These are phyloP conservation scores for Percopsis transmontana DNA, from an alignment of 2,113 vertebrate species.

Conservation along the genomic window DNA sequence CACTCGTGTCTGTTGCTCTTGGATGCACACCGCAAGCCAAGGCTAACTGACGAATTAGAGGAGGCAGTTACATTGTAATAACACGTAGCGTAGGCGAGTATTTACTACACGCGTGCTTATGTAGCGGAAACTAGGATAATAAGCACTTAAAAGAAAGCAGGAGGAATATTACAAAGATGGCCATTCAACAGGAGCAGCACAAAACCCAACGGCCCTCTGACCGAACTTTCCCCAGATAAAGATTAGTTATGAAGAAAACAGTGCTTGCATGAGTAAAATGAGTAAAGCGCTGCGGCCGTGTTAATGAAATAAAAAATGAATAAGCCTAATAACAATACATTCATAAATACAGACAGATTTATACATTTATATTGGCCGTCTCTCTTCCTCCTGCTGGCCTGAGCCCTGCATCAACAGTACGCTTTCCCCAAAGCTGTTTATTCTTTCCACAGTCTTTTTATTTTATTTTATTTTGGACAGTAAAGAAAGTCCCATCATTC, in stretches of 20 bases:
- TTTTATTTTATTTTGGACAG: conserved; percentile 39
- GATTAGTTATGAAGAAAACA: conserved; percentile 52
- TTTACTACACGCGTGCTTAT: neutral
- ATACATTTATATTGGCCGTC: conserved; percentile 42
- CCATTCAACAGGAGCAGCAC: conserved; percentile 29
- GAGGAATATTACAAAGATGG: conserved; percentile 1
- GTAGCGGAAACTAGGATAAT: neutral
- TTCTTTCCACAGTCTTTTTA: conserved; percentile 32
- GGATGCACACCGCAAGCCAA: neutral
- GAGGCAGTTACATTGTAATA: neutral
- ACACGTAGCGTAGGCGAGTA: neutral
- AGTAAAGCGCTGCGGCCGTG: conserved; percentile 1
- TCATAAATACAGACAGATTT: conserved; percentile 57
- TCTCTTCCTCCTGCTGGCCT: conserved; percentile 44
- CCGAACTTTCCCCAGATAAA: conserved; percentile 29
- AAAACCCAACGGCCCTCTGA: conserved; percentile 8
- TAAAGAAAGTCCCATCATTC: conserved; percentile 56
- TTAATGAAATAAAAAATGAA: conserved; percentile 51
- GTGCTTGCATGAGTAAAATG: conserved; percentile 35
- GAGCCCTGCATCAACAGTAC: conserved; percentile 67
- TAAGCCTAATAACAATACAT: conserved; percentile 39
- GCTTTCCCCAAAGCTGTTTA: conserved; percentile 55
- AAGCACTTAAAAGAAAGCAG: conserved; percentile 7
- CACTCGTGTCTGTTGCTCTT: neutral
- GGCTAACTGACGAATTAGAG: neutral